phyloP scores from a whole-genome alignment of 2,113 vertebrate genomes.

The Osmerus eperlanus region DNA sequence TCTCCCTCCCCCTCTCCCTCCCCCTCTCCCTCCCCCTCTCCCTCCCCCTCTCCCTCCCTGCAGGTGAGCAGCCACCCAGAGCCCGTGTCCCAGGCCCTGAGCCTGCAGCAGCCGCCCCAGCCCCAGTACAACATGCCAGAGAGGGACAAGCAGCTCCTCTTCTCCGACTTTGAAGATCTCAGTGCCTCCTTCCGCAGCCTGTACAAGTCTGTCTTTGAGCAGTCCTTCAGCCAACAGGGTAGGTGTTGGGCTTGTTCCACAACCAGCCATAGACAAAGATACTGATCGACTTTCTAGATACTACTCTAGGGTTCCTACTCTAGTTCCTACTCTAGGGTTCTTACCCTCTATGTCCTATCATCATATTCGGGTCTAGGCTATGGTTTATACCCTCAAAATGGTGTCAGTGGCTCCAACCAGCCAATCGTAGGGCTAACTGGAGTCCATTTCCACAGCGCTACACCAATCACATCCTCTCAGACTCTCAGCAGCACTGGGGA shows the following conservation, averaged over 20 bases:
- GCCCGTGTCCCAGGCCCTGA: conserved; percentile 81
- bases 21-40: conserved; percentile 16
- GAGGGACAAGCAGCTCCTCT: conserved; percentile 84
- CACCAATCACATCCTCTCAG: no score
- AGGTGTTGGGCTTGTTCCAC: conserved; percentile 47
- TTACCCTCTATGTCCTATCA: no score
- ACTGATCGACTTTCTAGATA: not conserved
- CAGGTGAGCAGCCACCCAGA: conserved; percentile 85
- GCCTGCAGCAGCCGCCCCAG: conserved; percentile 77
- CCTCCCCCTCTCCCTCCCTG: conserved; percentile 19
- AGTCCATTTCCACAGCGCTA: no score
- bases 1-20: not conserved
- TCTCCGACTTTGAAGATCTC: conserved; percentile 93
- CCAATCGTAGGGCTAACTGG: no score
- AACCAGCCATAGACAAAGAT: conserved; percentile 6
- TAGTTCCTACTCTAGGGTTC: no score
- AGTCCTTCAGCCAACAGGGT: conserved; percentile 91
- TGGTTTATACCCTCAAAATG: no score
- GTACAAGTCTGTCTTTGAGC: conserved; percentile 92
- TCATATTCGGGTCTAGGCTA: no score
- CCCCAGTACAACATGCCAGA: conserved; percentile 87
- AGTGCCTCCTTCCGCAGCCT: conserved; percentile 95
- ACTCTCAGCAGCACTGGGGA: no score
- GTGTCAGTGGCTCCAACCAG: no score
- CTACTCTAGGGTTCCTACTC: no score